Percentiles rank a stretch among this genome's conserved stretches.
Conservation (phyloP, 2,888 invertebrate species). For the Lasioglossum oenotherae region DNA sequence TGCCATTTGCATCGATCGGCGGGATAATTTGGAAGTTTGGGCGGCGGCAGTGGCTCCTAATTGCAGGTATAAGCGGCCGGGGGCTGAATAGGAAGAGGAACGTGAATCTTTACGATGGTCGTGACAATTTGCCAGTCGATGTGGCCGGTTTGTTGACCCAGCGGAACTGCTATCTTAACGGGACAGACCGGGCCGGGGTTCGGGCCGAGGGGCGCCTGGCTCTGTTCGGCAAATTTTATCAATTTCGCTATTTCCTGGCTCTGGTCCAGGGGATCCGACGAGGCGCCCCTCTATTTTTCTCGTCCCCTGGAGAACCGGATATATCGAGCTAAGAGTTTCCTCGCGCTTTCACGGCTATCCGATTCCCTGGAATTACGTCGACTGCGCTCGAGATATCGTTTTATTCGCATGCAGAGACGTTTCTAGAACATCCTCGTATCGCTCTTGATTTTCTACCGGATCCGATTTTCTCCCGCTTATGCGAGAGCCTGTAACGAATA, state of each 20-base stretch:
- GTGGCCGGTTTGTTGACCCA: conserved; percentile 74
- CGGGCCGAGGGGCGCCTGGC: conserved; percentile 22
- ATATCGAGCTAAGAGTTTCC: conserved; percentile 33
- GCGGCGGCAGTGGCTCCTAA: not conserved
- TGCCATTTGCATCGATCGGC: conserved; percentile 3
- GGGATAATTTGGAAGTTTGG: conserved; percentile 7
- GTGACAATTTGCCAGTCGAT: conserved; percentile 76
- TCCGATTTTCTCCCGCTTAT: not conserved
- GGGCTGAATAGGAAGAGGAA: conserved; percentile 13
- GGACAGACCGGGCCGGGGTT: conserved; percentile 26
- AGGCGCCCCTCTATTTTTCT: conserved; percentile 47
- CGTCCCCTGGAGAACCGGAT: conserved; percentile 34
- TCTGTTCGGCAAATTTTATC: conserved; percentile 77
- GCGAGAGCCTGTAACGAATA: not conserved
- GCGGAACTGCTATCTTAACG: conserved; percentile 70
- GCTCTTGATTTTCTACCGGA: not conserved
- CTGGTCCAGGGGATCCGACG: conserved; percentile 62
- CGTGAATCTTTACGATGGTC: conserved; percentile 19
- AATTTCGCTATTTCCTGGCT: conserved; percentile 78
- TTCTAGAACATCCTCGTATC: not conserved
- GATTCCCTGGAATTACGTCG: conserved; percentile 23
- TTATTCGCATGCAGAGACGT: not conserved
- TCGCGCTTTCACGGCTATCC: conserved; percentile 24
- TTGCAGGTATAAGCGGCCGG: not conserved
- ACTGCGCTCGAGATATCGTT: not conserved